Conservation (phyloP, 2,797 vertebrate species). For the Hydrophis major region DNA sequence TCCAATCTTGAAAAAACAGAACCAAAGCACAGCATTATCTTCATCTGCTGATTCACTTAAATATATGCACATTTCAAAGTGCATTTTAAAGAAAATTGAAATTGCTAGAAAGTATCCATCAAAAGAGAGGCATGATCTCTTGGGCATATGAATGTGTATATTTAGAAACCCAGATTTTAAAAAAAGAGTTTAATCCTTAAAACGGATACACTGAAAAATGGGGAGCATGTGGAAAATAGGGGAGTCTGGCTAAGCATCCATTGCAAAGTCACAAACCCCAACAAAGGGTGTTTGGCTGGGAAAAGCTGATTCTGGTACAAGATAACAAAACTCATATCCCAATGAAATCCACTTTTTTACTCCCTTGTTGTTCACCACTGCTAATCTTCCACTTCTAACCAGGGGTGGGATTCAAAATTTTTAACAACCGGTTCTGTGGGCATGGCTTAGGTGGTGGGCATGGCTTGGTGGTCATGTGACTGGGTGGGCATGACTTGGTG, state of each 20-base stretch:
- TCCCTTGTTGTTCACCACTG: background rate
- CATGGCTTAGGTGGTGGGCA: too few relatives aligned
- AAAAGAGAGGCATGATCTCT: background rate
- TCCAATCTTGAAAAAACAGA: background rate
- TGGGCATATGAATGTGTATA: background rate
- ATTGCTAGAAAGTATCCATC: background rate
- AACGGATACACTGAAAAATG: background rate
- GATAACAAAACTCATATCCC: background rate
- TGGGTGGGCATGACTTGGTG: too few relatives aligned
- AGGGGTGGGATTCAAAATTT: too few relatives aligned
- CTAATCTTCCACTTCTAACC: background rate
- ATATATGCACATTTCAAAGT: background rate
- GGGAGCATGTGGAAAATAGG: background rate
- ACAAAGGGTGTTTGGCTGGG: background rate
- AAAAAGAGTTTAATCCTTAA: background rate
- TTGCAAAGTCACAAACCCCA: background rate
- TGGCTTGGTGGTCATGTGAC: too few relatives aligned
- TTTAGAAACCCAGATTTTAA: background rate
- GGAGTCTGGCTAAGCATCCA: background rate
- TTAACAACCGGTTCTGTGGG: too few relatives aligned
- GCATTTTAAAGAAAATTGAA: background rate
- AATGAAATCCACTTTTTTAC: background rate
- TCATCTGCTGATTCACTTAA: background rate
- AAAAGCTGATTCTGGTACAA: background rate
- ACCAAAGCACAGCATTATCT: background rate